A percentile compares a stretch with the other conserved stretches of the same genome.
Evolutionary conservation across 2,797 vertebrate species (phyloP).

Genomic region (Gobio occitaniae): DNA sequence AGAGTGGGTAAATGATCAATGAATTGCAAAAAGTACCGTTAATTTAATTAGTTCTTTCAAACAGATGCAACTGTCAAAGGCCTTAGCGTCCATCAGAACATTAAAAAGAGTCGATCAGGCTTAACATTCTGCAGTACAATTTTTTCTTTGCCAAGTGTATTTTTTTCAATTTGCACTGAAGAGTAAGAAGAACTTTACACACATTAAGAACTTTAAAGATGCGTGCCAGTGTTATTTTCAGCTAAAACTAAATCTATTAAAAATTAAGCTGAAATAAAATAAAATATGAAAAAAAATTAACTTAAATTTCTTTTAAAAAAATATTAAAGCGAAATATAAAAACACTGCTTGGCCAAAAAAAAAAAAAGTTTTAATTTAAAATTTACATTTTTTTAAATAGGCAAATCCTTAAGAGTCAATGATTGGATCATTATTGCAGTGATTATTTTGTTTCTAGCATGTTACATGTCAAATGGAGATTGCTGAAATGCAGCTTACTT

Average conservation of each 20-base stretch:
- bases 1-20: neutral
- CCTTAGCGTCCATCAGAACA: neutral
- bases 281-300: neutral
- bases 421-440: too few species aligned
- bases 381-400: too few species aligned
- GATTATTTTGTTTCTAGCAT: too few species aligned
- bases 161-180: neutral
- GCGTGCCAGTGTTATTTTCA: neutral
- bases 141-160: neutral
- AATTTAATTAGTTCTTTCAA: neutral
- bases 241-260: neutral
- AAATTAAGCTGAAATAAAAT: neutral
- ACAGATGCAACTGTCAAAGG: neutral
- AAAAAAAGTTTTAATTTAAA: too few species aligned
- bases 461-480: too few species aligned
- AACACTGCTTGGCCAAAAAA: too few species aligned
- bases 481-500: too few species aligned
- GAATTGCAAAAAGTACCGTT: neutral
- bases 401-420: too few species aligned
- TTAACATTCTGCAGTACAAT: neutral
- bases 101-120: neutral
- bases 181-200: neutral
- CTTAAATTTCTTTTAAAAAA: neutral
- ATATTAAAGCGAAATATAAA: too few species aligned
- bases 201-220: neutral